A percentile compares a stretch with the other conserved stretches of the same genome.
Evolutionary conservation across 2,113 vertebrate genomes (phyloP).

Genomic region (Pampusana beccarii): DNA sequence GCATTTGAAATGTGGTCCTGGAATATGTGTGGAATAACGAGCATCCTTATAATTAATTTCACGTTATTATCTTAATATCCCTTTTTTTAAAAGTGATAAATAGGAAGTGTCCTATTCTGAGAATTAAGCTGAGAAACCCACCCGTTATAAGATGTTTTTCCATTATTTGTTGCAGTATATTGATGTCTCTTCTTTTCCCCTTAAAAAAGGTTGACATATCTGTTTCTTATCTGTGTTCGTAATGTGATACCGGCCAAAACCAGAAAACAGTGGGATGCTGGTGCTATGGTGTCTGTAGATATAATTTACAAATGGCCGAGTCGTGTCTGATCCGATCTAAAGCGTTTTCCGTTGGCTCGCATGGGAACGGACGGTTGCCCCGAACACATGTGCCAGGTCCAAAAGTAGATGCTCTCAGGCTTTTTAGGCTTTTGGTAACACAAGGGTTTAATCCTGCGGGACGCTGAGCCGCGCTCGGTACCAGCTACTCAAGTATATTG

Average conservation of each 20-base stretch:
- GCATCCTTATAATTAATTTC: background rate
- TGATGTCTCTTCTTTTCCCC: background rate
- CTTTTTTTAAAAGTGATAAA: background rate
- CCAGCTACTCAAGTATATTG: rapidly evolving
- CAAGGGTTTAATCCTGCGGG: background rate
- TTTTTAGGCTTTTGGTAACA: background rate
- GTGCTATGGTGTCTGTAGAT: background rate
- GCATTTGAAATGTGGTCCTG: background rate
- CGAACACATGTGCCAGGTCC: rapidly evolving
- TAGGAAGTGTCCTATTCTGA: background rate
- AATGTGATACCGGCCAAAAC: rapidly evolving
- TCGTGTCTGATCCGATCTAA: background rate
- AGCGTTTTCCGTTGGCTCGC: rapidly evolving
- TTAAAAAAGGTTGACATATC: background rate
- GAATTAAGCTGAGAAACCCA: background rate
- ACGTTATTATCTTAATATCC: background rate
- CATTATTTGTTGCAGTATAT: background rate
- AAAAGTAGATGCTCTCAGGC: background rate
- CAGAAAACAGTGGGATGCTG: background rate
- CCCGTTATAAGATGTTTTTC: background rate
- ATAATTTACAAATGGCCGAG: rapidly evolving
- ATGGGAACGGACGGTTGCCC: background rate
- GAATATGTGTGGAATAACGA: background rate
- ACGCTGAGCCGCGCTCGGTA: background rate
- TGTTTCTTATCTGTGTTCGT: background rate